Base-by-base conservation (phyloP, 2,888 invertebrate genomes). In the Balanococcus diminutus region DNA sequence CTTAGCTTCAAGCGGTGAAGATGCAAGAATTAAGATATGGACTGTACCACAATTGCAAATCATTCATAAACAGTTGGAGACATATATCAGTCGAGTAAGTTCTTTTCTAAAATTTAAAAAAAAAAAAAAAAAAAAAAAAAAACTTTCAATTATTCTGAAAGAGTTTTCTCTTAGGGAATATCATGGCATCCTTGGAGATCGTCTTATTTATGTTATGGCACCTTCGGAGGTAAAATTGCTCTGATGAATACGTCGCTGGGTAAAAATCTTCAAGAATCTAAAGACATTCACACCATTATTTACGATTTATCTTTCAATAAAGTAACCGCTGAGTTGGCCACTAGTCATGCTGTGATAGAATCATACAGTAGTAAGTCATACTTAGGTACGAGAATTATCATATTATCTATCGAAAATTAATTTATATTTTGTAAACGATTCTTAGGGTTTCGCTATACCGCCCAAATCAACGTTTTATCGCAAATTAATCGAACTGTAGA, bases 161-260 rank as follows among this genome's bases (percentile, higher is more conserved):
- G 11, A 9, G n/a, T 3, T 46, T 79, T 36, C n/a, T 19, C 32
- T 14, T 32, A 87, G 87, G 87, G 84, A 42, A 39, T 87, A 6
- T 81, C 86, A 4, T 87, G 87, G 87, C 87, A 87, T 84, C 87
- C 87, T 4, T 87, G 87, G 87, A 86, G 86, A 32, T 31, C 39
- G 4, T 75, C 84, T 2, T 75, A 56, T 22, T 81, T 87, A 32
- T 86, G 87, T 16, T 81, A 84, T 51, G 86, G 84, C 39, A 86
- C 86, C 22, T 51, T 56, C 6, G 42, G 42, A 8, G 87, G 87
- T 6, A 46, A 39, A 46, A 46, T 87, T 82, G 61, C 82, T 39
- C 32, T 86, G 11, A 81, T 86, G 56, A 81, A 87, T 42, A 36
- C 82, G 4, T 51, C 81, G 2, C 32, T 39, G 11, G 82, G 72